Conservation (phyloP, 2,113 vertebrate species). For the Zootoca vivipara region DNA sequence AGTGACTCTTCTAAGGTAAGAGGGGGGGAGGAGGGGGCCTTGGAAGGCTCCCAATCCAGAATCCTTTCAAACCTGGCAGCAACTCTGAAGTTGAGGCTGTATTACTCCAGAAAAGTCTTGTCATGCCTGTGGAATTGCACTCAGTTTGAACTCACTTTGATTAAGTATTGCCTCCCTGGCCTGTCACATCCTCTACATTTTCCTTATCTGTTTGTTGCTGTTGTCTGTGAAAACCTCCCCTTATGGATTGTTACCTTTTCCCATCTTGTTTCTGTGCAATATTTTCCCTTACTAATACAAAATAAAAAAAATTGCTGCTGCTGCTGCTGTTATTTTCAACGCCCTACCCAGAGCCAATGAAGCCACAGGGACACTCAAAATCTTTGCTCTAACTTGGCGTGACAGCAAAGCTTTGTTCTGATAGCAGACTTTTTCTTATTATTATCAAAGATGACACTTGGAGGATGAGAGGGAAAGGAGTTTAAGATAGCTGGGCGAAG, state of each 20-base stretch:
- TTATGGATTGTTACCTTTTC: not conserved
- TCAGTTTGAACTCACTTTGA: not conserved
- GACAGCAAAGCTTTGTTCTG: not conserved
- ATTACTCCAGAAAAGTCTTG: not conserved
- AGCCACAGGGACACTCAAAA: not conserved
- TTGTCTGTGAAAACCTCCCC: not conserved
- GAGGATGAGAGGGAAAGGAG: not conserved
- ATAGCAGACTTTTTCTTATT: not conserved
- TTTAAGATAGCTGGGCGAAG: not conserved
- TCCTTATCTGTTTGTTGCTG: not conserved
- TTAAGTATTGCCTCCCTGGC: too few relatives aligned
- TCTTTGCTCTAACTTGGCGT: not conserved
- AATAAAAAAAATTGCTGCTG: not conserved
- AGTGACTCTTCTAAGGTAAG: too few relatives aligned
- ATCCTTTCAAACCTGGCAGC: too few relatives aligned
- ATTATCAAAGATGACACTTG: not conserved
- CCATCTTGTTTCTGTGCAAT: not conserved
- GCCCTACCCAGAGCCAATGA: not conserved
- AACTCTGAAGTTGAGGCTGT: not conserved
- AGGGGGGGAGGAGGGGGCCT: too few relatives aligned
- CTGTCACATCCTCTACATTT: not conserved
- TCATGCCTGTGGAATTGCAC: too few relatives aligned
- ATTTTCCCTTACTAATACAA: not conserved
- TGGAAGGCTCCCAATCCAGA: too few relatives aligned
- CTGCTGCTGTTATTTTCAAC: not conserved